phyloP scores from a whole-genome alignment of 2,797 vertebrate genomes.

The Trachops cirrhosus region DNA sequence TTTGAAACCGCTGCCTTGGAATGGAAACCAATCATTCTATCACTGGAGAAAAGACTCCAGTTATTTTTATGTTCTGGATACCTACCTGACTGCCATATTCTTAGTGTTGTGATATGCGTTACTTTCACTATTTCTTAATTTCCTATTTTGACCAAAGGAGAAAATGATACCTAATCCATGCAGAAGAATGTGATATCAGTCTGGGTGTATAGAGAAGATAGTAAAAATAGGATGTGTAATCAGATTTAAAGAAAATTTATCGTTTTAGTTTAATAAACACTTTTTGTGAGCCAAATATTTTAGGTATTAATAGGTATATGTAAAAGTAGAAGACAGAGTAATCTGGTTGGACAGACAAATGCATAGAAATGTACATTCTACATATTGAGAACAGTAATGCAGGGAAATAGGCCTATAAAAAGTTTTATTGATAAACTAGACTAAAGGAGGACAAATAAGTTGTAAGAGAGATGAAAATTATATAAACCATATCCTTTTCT shows the following conservation, averaged over 20 bases:
- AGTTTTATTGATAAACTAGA: neutral
- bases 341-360: neutral
- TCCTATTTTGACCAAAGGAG: neutral
- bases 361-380: neutral
- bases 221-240: neutral
- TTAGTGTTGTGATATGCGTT: neutral
- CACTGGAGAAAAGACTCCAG: neutral
- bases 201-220: neutral
- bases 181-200: neutral
- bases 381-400: neutral
- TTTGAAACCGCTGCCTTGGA: neutral
- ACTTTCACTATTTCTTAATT: neutral
- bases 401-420: neutral
- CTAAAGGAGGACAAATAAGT: neutral
- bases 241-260: slow-evolving; percentile 8
- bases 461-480: slow-evolving; percentile 7
- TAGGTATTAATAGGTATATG: neutral
- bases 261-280: slow-evolving; percentile 16
- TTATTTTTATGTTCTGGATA: neutral
- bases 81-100: neutral
- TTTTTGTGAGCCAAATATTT: slow-evolving; percentile 25
- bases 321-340: neutral
- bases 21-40: neutral
- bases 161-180: neutral
- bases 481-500: neutral